Conservation (phyloP, 2,113 vertebrate genomes). For the Stictonetta naevosa region DNA sequence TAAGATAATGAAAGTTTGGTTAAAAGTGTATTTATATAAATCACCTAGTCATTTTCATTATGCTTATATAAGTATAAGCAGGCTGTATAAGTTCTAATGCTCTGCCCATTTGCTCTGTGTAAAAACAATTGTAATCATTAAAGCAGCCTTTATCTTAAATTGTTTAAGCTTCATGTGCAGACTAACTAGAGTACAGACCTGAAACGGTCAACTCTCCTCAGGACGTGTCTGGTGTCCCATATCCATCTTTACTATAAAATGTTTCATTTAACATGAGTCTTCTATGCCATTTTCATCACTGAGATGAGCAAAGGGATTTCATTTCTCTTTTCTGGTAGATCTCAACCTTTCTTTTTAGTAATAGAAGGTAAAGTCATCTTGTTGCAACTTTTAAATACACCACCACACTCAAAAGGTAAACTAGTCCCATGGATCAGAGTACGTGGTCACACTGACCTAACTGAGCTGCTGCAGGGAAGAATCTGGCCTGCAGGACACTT, state of each 20-base stretch:
- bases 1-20: neutral
- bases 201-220: neutral
- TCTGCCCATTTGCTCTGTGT: neutral
- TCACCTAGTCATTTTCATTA: neutral
- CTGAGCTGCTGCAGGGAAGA: neutral
- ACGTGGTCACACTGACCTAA: neutral
- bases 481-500: neutral
- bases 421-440: neutral
- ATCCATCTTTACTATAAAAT: neutral
- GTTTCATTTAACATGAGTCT: neutral
- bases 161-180: neutral
- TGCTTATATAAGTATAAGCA: neutral
- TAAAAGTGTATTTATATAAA: neutral
- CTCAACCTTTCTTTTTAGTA: neutral
- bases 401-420: neutral
- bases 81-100: neutral
- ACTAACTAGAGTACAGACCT: neutral
- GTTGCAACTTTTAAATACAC: neutral
- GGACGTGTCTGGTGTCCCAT: neutral
- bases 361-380: neutral
- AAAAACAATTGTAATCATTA: constrained; percentile 4
- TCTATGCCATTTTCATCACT: neutral
- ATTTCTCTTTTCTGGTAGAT: neutral
- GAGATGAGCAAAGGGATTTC: neutral
- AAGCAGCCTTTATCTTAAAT: neutral